Evolutionary conservation across 2,888 invertebrate genomes (phyloP).

Genomic region (Crocallis elinguaria): DNA sequence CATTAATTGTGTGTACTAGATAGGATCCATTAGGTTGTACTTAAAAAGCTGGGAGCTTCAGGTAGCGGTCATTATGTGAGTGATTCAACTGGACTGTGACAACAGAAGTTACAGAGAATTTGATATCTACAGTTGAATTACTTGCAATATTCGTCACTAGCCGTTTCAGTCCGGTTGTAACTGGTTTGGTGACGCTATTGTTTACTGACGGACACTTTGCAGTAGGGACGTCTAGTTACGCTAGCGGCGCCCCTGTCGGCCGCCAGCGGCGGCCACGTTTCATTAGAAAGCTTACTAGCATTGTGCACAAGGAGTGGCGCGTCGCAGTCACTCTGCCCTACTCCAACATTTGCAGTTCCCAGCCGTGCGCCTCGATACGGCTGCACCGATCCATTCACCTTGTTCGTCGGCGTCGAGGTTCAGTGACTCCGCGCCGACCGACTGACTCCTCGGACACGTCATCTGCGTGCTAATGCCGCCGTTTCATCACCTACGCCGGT

Average conservation of each 20-base stretch:
- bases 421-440: slow-evolving; percentile 78
- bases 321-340: slow-evolving; percentile 47
- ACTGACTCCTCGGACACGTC: slow-evolving; percentile 74
- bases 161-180: neutral
- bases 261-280: slow-evolving; percentile 53
- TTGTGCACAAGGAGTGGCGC: slow-evolving; percentile 65
- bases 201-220: slow-evolving; percentile 1
- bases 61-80: neutral
- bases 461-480: slow-evolving; percentile 73
- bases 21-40: neutral
- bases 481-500: slow-evolving; percentile 69
- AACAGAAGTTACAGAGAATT: slow-evolving; percentile 6
- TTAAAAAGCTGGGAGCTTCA: neutral
- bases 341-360: slow-evolving; percentile 53
- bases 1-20: slow-evolving; percentile 32
- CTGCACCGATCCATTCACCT: slow-evolving; percentile 83
- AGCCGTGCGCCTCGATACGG: slow-evolving; percentile 62
- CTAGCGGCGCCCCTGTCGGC: slow-evolving; percentile 1
- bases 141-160: slow-evolving; percentile 4
- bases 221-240: slow-evolving; percentile 1
- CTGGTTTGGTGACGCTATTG: slow-evolving; percentile 9
- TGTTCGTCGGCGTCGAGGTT: slow-evolving; percentile 77
- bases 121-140: neutral
- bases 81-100: slow-evolving; percentile 2
- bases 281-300: slow-evolving; percentile 75